Percentiles rank a stretch among this genome's conserved stretches.
Conservation (phyloP, 1,140 invertebrate species). For the Eubasilissa regina region DNA sequence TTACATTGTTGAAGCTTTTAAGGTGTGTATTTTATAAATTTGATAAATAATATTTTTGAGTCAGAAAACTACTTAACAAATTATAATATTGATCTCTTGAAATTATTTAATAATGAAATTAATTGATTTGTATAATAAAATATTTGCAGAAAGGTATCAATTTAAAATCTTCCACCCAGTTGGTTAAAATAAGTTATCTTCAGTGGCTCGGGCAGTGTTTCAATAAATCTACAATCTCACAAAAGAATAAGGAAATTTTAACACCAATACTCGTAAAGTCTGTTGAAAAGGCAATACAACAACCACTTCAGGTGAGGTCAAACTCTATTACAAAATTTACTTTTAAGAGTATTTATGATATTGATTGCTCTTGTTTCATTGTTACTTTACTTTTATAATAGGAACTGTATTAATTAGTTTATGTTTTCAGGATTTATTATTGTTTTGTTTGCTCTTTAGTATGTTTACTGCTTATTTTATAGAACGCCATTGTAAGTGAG, state of each 20-base stretch:
- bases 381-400: no score
- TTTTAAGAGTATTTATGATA: not conserved
- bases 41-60: no score
- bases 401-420: not conserved
- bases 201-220: constrained; percentile 79
- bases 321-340: not conserved
- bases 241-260: constrained; percentile 70
- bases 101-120: not conserved
- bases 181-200: constrained; percentile 85
- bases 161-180: constrained; percentile 84
- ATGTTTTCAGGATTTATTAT: not conserved
- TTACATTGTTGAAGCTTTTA: constrained; percentile 82
- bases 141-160: constrained; percentile 80
- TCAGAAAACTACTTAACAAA: not conserved
- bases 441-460: constrained; percentile 12
- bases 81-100: not conserved
- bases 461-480: constrained; percentile 30
- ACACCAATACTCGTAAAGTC: constrained; percentile 77
- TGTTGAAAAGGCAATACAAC: constrained; percentile 80
- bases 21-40: constrained; percentile 68
- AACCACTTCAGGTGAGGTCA: constrained; percentile 74
- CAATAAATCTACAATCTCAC: constrained; percentile 71
- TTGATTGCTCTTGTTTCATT: not conserved
- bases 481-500: constrained; percentile 79
- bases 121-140: constrained; percentile 44